Base-by-base conservation (phyloP, 2,113 vertebrate genomes). In the Microcebus jonahi region DNA sequence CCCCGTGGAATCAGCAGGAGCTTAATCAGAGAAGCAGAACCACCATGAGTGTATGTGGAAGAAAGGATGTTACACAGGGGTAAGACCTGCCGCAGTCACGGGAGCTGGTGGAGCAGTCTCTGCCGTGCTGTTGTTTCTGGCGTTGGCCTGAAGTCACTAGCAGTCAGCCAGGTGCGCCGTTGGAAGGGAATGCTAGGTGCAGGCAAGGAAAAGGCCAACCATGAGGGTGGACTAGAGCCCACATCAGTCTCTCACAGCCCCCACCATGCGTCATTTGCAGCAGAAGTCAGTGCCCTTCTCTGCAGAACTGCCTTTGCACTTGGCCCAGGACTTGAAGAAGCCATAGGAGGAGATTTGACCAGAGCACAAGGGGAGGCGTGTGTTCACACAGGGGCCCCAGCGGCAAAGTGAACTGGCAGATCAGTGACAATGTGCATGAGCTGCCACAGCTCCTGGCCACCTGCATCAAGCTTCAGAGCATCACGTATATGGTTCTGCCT, bases 371-470 rank as follows among this genome's bases (percentile, higher is more conserved):
- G 67, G 4, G 36, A 67, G 3, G n/a, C 23, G 0, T 14, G 14
- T 39, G 48, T 45, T 82, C 31, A 84, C 27, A 34, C 5, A 34
- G 48, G 27, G 15, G 15, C 17, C 21, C 59, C 76, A 31, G 8
- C 9, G 36, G 34, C 45, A 76, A 70, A 45, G 53, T 48, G 39
- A 88, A 27, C n/a, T 31, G n/a, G 6, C n/a, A 82, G 39, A 45
- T 73, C 36, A 13, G 18, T 14, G 36, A 55, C 0, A 14, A 73
- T 10, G 5, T 0, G 0, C 11, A 1, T 12, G 36, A 70, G 45
- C 61, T 53, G 42, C 21, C 59, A 39, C 42, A 13, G 27, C 31
- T 89, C 36, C 73, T 34, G 45, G 14, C 39, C 39, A 53, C 18
- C 13, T 29, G 27, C 29, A 29, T n/a, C 15, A 59, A 89, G 83